Conservation (phyloP, 2,113 vertebrate genomes). For the Spermophilus dauricus region DNA sequence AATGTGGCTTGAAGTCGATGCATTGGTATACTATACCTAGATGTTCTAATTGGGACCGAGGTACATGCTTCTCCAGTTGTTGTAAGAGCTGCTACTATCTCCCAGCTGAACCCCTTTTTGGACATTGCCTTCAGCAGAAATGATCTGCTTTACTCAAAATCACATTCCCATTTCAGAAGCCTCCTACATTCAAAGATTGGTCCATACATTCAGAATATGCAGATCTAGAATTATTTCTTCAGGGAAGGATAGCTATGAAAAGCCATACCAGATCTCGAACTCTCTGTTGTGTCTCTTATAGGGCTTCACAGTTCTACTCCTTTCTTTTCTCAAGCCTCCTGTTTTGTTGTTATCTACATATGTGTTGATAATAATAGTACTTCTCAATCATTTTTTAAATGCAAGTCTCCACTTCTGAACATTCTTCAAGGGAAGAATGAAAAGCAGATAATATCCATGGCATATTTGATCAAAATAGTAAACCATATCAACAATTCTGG, state of each 20-base stretch:
- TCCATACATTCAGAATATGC: neutral
- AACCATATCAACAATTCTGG: neutral
- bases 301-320: neutral
- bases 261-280: neutral
- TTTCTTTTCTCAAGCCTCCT: neutral
- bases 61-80: neutral
- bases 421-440: neutral
- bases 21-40: rapidly evolving
- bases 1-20: neutral
- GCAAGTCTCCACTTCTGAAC: neutral
- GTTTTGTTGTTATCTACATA: neutral
- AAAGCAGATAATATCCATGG: neutral
- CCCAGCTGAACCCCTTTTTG: neutral
- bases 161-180: neutral
- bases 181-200: neutral
- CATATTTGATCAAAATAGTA: neutral
- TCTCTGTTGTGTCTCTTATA: neutral
- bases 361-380: neutral
- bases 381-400: neutral
- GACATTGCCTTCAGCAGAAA: neutral
- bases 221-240: neutral
- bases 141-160: neutral
- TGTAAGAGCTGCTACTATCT: neutral
- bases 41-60: neutral
- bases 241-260: neutral